Conservation (phyloP, 2,113 vertebrate species). For the Microtus ochrogaster region DNA sequence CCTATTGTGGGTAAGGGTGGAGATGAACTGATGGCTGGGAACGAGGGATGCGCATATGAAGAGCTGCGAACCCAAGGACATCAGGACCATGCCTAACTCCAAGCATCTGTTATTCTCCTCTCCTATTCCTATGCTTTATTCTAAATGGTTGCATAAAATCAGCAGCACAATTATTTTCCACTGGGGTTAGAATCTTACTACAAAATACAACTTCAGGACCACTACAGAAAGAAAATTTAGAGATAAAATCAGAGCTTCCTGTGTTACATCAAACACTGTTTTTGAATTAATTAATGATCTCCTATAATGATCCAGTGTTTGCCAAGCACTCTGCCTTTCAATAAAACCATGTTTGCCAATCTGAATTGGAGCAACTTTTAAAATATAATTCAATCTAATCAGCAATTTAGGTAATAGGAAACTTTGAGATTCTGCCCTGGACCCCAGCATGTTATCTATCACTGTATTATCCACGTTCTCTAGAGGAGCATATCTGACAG, state of each 20-base stretch:
- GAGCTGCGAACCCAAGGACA: background rate
- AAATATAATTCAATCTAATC: background rate
- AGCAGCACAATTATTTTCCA: background rate
- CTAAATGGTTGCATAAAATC: background rate
- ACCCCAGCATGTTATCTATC: background rate
- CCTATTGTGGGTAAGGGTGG: background rate
- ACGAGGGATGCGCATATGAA: background rate
- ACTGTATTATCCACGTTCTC: background rate
- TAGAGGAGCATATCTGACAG: background rate
- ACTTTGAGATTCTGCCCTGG: background rate
- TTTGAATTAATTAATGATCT: background rate
- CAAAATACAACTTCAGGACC: background rate
- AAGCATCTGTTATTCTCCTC: background rate
- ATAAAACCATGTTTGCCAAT: background rate
- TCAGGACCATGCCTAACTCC: background rate
- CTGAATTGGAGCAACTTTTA: background rate
- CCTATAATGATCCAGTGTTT: background rate
- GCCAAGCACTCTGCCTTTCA: background rate
- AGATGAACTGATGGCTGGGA: background rate
- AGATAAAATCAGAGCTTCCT: background rate
- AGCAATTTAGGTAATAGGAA: background rate
- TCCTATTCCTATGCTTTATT: background rate
- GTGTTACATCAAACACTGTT: background rate
- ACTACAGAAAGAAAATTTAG: background rate
- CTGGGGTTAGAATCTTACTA: background rate